phyloP scores from a whole-genome alignment of 2,113 vertebrate genomes.

The Brienomyrus longianalis region DNA sequence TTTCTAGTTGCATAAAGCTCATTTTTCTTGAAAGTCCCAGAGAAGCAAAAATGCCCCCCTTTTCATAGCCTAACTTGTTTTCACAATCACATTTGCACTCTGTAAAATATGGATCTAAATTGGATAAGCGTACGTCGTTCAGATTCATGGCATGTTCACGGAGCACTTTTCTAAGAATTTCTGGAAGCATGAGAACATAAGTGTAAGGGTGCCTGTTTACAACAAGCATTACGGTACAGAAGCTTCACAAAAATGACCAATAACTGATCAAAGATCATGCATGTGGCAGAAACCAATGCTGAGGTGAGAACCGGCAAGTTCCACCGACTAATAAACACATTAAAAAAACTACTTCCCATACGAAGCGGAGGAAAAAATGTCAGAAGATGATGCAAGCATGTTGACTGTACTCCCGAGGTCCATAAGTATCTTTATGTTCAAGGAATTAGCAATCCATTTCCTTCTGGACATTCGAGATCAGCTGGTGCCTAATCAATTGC shows the following conservation, averaged over 20 bases:
- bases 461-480: neutral
- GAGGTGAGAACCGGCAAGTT: neutral
- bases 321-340: neutral
- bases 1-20: neutral
- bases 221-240: neutral
- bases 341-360: neutral
- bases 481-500: neutral
- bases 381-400: neutral
- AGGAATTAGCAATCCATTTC: neutral
- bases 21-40: neutral
- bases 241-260: neutral
- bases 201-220: neutral
- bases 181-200: neutral
- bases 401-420: neutral
- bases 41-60: neutral
- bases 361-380: neutral
- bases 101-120: neutral
- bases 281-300: neutral
- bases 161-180: neutral
- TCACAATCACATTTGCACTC: neutral
- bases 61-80: neutral
- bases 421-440: neutral
- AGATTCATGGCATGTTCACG: neutral
- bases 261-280: neutral
- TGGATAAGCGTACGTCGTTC: neutral